Evolutionary conservation across 2,888 invertebrate species (phyloP), one percentile per base, ranked within the genome.

Genomic region (Siphonodentalium dalli): DNA sequence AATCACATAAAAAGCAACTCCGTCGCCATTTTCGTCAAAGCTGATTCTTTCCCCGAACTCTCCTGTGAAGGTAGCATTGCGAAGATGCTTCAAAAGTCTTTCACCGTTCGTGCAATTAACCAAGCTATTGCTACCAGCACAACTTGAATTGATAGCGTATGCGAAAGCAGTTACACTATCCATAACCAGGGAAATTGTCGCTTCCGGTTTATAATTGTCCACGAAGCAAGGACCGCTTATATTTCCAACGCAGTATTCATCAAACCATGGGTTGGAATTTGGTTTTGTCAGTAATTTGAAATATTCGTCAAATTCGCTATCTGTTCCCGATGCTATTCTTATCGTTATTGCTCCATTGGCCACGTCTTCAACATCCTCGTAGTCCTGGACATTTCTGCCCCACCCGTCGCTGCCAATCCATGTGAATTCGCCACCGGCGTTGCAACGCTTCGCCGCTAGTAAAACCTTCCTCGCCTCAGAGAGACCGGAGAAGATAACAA

Each of bases 351-450:
- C 40, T 3, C 69, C 68, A 8, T 47, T 21, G 6, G 58, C 56
- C 0, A 53, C 47, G 11, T 61, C 57, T 34, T 66, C 58, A 2
- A 53, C 13, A n/a, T 47, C 59, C 2, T 31, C 21, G 37, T 59
- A 59, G 41, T 63, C 63, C 21, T 59, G 53, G 18, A 61, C 41
- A 46, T 62, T 55, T 24, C 62, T 27, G 8, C 58, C 65, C 64
- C 68, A 63, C 9, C 60, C 66, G 39, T 69, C 66, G 23, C 60
- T 65, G 21, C 60, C 66, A 15, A 69, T 59, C 64, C 64, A 69
- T 8, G 61, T 60, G 28, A 67, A 61, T 9, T 56, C 38, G 9
- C 61, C 67, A 2, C 21, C 21, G 13, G 35, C 45, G 18, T 43
- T 26, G 26, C 52, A 42, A 24, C 51, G 29, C 26, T 56, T 43